phyloP scores from a whole-genome alignment of 2,113 vertebrate genomes.

The Pampusana beccarii region DNA sequence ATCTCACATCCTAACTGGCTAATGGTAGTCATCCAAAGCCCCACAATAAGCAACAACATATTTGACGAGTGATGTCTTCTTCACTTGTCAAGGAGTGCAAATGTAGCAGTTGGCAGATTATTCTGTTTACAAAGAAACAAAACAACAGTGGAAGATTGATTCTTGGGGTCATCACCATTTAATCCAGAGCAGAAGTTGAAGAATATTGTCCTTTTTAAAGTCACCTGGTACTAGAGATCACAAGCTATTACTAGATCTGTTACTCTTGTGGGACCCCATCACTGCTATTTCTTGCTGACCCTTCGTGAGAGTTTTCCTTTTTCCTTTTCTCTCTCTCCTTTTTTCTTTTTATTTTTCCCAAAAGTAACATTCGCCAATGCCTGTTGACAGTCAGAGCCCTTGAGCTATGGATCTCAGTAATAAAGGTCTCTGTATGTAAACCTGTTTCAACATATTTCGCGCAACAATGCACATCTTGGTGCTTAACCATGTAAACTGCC shows the following conservation, averaged over 20 bases:
- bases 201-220: background rate
- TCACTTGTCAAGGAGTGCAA: background rate
- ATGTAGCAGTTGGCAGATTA: background rate
- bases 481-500: background rate
- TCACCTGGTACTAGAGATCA: background rate
- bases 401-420: background rate
- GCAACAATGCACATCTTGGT: too few relatives aligned
- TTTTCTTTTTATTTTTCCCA: background rate
- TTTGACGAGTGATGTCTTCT: background rate
- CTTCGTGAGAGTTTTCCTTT: background rate
- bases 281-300: background rate
- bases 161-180: background rate
- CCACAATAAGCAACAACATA: slow-evolving; percentile 5
- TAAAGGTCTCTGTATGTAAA: background rate
- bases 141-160: background rate
- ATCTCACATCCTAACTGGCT: background rate
- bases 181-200: background rate
- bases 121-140: slow-evolving; percentile 33
- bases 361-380: background rate
- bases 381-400: background rate
- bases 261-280: background rate
- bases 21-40: background rate
- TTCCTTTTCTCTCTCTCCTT: background rate
- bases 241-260: background rate
- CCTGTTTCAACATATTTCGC: background rate